Conservation (phyloP, 2,797 vertebrate genomes). For the Gambusia yucatana region DNA sequence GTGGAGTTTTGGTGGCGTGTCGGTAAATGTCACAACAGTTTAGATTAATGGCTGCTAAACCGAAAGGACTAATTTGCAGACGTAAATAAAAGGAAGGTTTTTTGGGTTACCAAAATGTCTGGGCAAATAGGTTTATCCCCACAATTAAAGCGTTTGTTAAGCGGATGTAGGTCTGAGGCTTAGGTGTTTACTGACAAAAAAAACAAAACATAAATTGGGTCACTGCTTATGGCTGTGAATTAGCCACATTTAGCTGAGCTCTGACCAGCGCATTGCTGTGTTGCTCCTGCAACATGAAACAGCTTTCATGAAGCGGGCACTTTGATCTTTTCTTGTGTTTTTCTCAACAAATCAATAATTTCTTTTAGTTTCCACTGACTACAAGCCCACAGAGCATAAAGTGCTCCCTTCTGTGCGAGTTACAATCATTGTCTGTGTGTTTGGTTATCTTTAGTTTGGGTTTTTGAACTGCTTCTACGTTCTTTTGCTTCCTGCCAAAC, state of each 20-base stretch:
- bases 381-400: neutral
- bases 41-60: neutral
- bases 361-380: neutral
- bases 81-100: neutral
- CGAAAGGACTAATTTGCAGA: neutral
- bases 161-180: neutral
- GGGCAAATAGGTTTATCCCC: conserved; percentile 2
- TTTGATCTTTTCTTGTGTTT: neutral
- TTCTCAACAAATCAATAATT: neutral
- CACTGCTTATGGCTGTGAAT: conserved; percentile 4
- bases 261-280: neutral
- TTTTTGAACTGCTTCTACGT: neutral
- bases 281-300: neutral
- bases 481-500: neutral
- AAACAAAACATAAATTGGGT: neutral
- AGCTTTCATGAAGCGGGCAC: neutral
- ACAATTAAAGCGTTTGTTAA: neutral
- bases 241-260: neutral
- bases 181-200: neutral
- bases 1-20: neutral
- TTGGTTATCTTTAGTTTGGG: neutral
- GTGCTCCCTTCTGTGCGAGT: neutral
- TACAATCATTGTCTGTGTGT: neutral
- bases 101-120: conserved; percentile 3
- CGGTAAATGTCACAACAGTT: neutral